Base-by-base conservation (phyloP, 2,888 invertebrate species). In the Drosophila demipolita region DNA sequence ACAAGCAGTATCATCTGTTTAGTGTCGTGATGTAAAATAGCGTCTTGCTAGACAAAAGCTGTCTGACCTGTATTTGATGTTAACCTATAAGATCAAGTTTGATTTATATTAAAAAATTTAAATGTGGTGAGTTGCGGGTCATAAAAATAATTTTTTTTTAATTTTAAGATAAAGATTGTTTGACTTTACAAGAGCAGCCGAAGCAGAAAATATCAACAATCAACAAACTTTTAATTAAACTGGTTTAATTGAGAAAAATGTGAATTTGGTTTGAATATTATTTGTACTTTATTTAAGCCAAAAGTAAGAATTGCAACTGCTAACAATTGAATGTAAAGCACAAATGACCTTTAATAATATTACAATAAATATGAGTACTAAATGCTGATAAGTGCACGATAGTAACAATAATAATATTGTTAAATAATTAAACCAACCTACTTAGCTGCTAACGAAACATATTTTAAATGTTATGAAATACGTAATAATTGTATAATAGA, bases 281-380 rank as follows among this genome's bases (percentile, higher is more conserved):
- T 26, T 38, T 35, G 11, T 55, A 55, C n/a, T 55, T 38, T 38
- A 38, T 38, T 55, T 12, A 55, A 55, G 55, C 38, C 26, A 55
- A 55, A 55, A 55, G 38, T 38, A 55, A 55, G 29, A 38, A 38
- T 38, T 38, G 38, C 38, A 55, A n/a, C 26, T n/a, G 17, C n/a
- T 38, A 40, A 29, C 26, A 54, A 26, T n/a, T 26, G n/a, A 38
- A 12, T 36, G 36, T 17, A 54, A 26, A 3, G 36, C 23, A 42
- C 1, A 42, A 42, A 42, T 45, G 23, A 45, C 15, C 7, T 23
- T 23, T 23, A 38, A 40, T 52, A 33, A 11, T 55, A 55, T n/a
- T 55, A 29, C 8, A 38, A 55, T 29, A 55, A 55, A 38, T 38
- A 38, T 55, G 15, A 23, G 45, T 45, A 45, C 23, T 45, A 45